A percentile compares a stretch with the other conserved stretches of the same genome.
These are phyloP conservation scores for Eonycteris spelaea DNA, from an alignment of 2,113 vertebrate species.

Conservation along the genomic window DNA sequence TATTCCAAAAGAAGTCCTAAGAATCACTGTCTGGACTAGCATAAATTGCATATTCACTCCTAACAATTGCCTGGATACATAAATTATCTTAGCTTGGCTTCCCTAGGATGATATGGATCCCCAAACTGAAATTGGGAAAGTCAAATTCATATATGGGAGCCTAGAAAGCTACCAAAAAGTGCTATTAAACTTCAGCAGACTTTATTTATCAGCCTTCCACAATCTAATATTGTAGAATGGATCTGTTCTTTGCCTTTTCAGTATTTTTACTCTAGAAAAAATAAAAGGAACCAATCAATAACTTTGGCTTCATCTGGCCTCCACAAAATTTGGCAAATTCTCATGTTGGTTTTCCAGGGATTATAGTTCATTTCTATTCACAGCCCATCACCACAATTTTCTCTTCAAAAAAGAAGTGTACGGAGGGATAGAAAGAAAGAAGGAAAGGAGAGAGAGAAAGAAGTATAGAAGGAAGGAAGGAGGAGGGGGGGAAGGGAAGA, in stretches of 20 bases:
- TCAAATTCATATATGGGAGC: not conserved
- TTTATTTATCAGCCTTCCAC: not conserved
- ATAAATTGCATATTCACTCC: not conserved
- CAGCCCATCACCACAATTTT: not conserved
- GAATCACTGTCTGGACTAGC: not conserved
- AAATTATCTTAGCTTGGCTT: not conserved
- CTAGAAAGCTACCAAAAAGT: not conserved
- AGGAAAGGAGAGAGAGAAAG: not conserved
- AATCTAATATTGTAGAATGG: not conserved
- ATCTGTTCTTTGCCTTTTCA: not conserved
- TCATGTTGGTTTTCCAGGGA: not conserved
- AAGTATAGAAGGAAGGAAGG: not conserved
- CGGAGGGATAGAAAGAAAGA: not conserved
- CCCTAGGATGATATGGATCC: not conserved
- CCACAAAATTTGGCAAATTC: not conserved
- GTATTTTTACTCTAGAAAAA: slow-evolving; percentile 12
- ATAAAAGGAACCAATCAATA: not conserved
- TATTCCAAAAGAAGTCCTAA: not conserved
- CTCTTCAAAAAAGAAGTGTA: not conserved
- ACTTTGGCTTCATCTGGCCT: not conserved
- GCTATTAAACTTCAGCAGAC: not conserved
- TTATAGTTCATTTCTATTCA: not conserved
- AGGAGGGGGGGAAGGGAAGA: not conserved
- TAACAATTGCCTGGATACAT: not conserved
- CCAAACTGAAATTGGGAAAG: not conserved